Base-by-base conservation (phyloP, 2,113 vertebrate species). In the Glaucidium brasilianum region DNA sequence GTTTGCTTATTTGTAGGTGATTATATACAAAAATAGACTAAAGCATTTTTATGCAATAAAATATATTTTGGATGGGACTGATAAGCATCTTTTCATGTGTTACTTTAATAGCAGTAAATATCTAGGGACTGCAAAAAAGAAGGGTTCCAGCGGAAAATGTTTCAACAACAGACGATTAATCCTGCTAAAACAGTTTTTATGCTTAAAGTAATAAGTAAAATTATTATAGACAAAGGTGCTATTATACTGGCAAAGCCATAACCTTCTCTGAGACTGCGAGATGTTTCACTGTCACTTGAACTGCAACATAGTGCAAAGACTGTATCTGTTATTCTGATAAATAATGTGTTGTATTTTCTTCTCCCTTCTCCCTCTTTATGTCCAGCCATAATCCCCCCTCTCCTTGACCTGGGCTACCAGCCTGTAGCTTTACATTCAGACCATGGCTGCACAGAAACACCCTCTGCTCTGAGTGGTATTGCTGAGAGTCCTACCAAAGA, bases 21-120 rank as follows among this genome's bases (percentile, higher is more conserved):
- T 64, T 75, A 85, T 85, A 85, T 43, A 59, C 32, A 91, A 86
- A 91, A 94, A 81, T 55, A 78, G 47, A 90, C 30, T 59, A 55
- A 93, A 84, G 23, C 11, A 50, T 87, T 66, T 58, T 22, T 58
- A 74, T n/a, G 20, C 41, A 85, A 71, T 27, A 92, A 80, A 91
- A 63, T 59, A 30, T 15, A 13, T 47, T 85, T 90, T 81, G 37
- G 20, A 55, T 78, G 56, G 41, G 29, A 50, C 37, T 32, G 49
- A 74, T 41, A 90, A 64, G 14, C 32, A 37, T 68, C 19, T 78
- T 90, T 72, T 75, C 18, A 37, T 47, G 27, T 62, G 27, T 41
- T 82, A 39, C 49, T 86, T 80, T 66, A 74, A 63, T 50, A 78
- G 32, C n/a, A 56, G 17, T 72, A 75, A 75, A 52, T 82, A 94